Percentiles rank a stretch among this genome's conserved stretches.
These are phyloP conservation scores for Felis catus DNA, from an alignment of 2,113 vertebrate genomes.

Conservation along the genomic window DNA sequence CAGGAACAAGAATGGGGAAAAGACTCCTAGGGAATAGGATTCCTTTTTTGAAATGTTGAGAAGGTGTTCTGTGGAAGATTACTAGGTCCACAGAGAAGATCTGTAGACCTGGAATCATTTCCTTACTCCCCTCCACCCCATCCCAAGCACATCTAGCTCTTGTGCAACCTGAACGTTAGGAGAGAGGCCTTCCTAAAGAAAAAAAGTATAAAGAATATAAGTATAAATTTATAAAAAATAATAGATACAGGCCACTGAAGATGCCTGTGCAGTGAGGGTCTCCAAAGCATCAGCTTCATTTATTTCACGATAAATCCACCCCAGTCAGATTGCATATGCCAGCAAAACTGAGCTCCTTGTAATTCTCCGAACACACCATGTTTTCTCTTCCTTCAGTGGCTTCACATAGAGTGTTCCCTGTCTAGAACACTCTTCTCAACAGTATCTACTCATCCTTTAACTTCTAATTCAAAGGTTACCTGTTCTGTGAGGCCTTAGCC, in stretches of 20 bases:
- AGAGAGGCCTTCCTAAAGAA: neutral
- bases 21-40: neutral
- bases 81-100: neutral
- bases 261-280: neutral
- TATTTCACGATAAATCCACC: neutral
- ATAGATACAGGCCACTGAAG: neutral
- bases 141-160: conserved; percentile 15
- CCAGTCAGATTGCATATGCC: neutral
- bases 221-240: neutral
- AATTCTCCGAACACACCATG: neutral
- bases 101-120: neutral
- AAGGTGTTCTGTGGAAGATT: neutral
- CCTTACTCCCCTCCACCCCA: neutral
- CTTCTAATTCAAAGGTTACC: neutral
- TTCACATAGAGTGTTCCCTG: neutral
- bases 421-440: neutral
- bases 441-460: neutral
- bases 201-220: neutral
- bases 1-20: neutral
- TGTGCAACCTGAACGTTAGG: neutral
- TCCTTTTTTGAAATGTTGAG: neutral
- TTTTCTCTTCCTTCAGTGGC: neutral
- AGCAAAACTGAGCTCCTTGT: neutral
- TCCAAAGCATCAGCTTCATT: neutral
- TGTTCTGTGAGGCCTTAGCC: neutral